Evolutionary conservation across 1,140 invertebrate genomes (phyloP), one percentile per base, ranked within the genome.

Genomic region (Thaumetopoea pityocampa): DNA sequence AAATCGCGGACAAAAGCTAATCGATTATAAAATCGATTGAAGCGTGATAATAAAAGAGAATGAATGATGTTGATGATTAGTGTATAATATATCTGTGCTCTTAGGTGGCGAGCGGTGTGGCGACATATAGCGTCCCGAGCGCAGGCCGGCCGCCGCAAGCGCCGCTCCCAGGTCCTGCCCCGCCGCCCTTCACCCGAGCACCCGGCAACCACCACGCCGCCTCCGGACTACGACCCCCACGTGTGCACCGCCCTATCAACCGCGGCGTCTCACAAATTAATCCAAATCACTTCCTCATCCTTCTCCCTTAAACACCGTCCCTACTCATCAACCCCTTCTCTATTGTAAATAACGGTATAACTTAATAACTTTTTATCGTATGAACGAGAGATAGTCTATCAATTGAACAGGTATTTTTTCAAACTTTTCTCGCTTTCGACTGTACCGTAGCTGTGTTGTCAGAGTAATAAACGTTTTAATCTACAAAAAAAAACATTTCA

Each of bases 391-490:
- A 78, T 83, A 83, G 74, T 72, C 65, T 76, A 73, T 74, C 66
- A 61, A 73, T 72, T 81, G 68, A 83, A 81, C 77, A 78, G 77
- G 77, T 81, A 81, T 83, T 83, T 83, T 83, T 83, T 81, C 77
- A 81, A 81, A 80, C 65, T 74, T 74, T 82, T 79, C 74, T 83
- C 77, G 79, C 79, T 83, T 70, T 83, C 77, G 68, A 76, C 79
- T 83, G 77, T 83, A 83, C 72, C 67, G 79, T 83, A 83, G 79
- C 78, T 81, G 76, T 83, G 77, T 83, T 83, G 74, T 83, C 79
- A 80, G 53, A 70, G 65, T 77, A 74, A 72, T 72, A 74, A 83
- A 71, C 56, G 44, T 73, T 74, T 51, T 69, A 83, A 78, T 79
- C 66, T 77, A 67, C 65, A 79, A 72, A 77, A 80, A 70, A 63